Evolutionary conservation across 2,797 vertebrate species (phyloP), one percentile per base, ranked within the genome.

Genomic region (Pipistrellus pygmaeus): DNA sequence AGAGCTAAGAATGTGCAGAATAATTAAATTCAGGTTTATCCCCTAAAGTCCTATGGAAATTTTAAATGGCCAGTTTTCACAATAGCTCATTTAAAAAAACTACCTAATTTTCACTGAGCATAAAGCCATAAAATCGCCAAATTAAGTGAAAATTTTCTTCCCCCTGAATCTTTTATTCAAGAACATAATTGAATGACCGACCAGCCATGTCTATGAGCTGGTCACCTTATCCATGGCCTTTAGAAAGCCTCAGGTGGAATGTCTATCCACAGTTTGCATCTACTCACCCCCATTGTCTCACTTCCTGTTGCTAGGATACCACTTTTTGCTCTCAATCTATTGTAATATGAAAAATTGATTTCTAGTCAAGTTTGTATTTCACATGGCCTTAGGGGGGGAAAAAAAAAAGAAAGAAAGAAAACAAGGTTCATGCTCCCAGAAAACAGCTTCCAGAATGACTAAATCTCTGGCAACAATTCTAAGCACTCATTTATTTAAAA

Each of bases 261-360:
- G 6, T 90, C 35, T 85, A 25, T n/a, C 73, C 48, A 76, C 27
- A 55, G 55, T 76, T 93, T 85, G 46, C 14, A 48, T 60, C 83
- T 55, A 25, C 38, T 87, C 69, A 80, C 21, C 9, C 9, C 64
- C 44, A 77, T 32, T 94, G 88, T 86, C 88, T 92, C 32, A 60
- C 21, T 85, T 92, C 78, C 62, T 87, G 90, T 96, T 97, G 96
- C 96, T 96, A 96, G 80, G 93, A 91, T 94, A 97, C 95, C 75
- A 75, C 21, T 20, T 92, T 14, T 55, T 76, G 32, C 64, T 85
- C 55, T 82, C 44, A 64, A 9, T 13, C 57, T 88, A 93, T 32
- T 94, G 41, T 75, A 91, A 77, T 88, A 95, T 95, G 66, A 96
- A 96, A 96, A 96, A 93, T 92, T 57, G 71, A 91, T 94, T 85